Evolutionary conservation across 2,888 invertebrate genomes (phyloP), one percentile per base, ranked within the genome.

Genomic region (Andrena trimmerana): DNA sequence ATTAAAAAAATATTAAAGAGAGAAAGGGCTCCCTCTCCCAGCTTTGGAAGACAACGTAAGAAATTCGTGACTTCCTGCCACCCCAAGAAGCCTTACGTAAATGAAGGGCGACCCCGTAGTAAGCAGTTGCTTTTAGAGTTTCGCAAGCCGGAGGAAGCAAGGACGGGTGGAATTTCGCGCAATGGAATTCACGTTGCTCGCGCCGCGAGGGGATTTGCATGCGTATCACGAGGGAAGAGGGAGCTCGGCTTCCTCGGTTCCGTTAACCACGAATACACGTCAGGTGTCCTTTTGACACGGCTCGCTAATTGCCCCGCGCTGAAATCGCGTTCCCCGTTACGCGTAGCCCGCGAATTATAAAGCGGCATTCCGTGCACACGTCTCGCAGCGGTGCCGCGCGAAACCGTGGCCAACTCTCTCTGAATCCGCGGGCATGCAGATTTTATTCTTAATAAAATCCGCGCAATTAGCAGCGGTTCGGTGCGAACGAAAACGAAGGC

Each of bases 231-330:
- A 76, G 71, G 42, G 60, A 52, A 27, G 65, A 62, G 68, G 76
- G 69, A 73, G 66, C 82, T 71, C 66, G 76, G 77, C 84, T 82
- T 84, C 78, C 77, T 54, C 54, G 68, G 87, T 88, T 88, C 88
- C 88, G 88, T 88, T 88, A 88, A 83, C 69, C 82, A 69, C 73
- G 85, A 83, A 86, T 84, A 81, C 81, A 78, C 68, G 84, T 87
- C 87, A 84, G 81, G 78, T 87, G 88, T 88, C 88, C 81, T 88
- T 88, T 86, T 84, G 89, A 88, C 71, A 78, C 87, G 77, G 79
- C 82, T 67, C 73, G 83, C 87, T 88, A 88, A 88, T 88, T 89
- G 85, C 82, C 65, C 81, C 33, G 78, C 52, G 76, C 70, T 77
- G 85, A 86, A 88, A 86, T 83, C 83, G 67, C 84, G 79, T 74